Percentiles rank a stretch among this genome's conserved stretches.
These are phyloP conservation scores for Pseudomyrmex flavicornis DNA, from an alignment of 1,140 invertebrate species.

Conservation along the genomic window DNA sequence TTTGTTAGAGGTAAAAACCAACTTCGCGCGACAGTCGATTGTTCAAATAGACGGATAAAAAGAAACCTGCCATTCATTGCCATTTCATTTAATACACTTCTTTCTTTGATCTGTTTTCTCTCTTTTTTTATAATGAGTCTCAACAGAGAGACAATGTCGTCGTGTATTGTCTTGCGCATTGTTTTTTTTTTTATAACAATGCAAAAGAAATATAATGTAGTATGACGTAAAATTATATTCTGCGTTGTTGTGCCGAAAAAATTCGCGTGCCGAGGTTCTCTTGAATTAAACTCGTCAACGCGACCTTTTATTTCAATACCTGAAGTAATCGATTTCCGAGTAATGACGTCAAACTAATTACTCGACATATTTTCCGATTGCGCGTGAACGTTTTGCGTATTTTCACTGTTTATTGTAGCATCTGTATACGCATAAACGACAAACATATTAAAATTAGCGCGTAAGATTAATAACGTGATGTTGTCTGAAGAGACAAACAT, in stretches of 20 bases:
- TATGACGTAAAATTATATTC: background rate
- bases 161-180: background rate
- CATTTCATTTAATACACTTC: too few species aligned
- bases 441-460: background rate
- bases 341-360: slow-evolving; percentile 23
- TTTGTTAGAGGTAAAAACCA: too few species aligned
- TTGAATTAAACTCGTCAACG: background rate
- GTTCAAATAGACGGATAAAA: too few species aligned
- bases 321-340: slow-evolving; percentile 8
- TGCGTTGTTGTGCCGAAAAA: background rate
- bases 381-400: background rate
- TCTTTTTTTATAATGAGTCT: too few species aligned
- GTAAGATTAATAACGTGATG: too few species aligned
- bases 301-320: slow-evolving; percentile 10
- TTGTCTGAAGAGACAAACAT: too few species aligned
- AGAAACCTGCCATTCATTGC: too few species aligned
- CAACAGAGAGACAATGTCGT: too few species aligned
- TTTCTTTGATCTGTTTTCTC: too few species aligned
- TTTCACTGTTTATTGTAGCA: background rate
- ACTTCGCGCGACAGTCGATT: too few species aligned
- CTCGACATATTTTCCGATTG: background rate
- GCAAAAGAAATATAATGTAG: background rate
- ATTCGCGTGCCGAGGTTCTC: slow-evolving; percentile 2
- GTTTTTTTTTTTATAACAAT: background rate
- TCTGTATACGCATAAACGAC: background rate